A percentile compares a stretch with the other conserved stretches of the same genome.
Evolutionary conservation across 2,113 vertebrate species (phyloP).

Genomic region (Hoplias malabaricus): DNA sequence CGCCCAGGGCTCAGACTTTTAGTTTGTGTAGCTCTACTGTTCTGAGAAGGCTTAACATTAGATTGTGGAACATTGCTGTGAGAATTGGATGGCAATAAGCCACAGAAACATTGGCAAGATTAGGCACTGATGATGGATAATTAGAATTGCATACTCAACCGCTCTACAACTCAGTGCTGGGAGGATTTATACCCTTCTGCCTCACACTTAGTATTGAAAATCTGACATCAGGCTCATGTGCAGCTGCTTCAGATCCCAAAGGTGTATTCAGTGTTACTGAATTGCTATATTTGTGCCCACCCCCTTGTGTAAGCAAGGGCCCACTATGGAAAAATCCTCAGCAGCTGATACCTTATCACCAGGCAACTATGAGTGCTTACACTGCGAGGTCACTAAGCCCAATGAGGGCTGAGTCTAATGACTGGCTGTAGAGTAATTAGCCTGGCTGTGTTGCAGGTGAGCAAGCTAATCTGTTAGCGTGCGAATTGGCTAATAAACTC

Average conservation of each 20-base stretch:
- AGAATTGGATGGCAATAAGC: too few relatives aligned
- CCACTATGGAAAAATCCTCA: conserved; percentile 19
- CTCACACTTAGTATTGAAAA: too few relatives aligned
- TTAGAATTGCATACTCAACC: too few relatives aligned
- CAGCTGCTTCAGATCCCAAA: too few relatives aligned
- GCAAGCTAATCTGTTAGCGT: background rate
- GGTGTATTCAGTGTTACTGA: background rate
- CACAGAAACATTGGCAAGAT: too few relatives aligned
- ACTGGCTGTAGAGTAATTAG: conserved; percentile 5
- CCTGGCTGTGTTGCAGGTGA: background rate
- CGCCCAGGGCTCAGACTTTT: background rate
- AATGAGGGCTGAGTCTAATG: conserved; percentile 7
- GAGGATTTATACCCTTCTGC: too few relatives aligned
- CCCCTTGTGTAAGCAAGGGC: background rate
- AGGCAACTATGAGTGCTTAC: conserved; percentile 33
- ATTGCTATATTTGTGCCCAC: background rate
- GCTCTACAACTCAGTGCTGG: too few relatives aligned
- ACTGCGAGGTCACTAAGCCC: conserved; percentile 30
- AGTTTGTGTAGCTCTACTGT: too few relatives aligned
- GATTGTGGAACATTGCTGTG: too few relatives aligned
- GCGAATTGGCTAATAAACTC: background rate
- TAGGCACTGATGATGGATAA: too few relatives aligned
- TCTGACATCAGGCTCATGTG: too few relatives aligned
- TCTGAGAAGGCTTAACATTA: too few relatives aligned
- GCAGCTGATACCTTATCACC: conserved; percentile 29